These are phyloP conservation scores for Rhysida immarginata DNA, from an alignment of 1,140 invertebrate genomes.

Conservation along the genomic window DNA sequence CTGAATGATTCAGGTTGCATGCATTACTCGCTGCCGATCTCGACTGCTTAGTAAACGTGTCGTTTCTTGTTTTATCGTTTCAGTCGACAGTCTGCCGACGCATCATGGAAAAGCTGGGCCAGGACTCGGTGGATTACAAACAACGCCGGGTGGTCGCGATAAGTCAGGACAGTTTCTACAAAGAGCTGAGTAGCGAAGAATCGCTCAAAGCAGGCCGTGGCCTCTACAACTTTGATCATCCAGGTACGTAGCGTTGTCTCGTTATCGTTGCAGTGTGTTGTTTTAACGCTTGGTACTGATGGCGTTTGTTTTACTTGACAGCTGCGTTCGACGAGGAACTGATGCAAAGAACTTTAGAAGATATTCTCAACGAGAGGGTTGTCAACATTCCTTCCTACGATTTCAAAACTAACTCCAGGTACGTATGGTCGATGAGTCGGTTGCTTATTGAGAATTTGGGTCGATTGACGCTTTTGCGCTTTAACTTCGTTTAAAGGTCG, in stretches of 20 bases:
- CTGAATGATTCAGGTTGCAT: too few relatives aligned
- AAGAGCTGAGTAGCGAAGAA: conserved; percentile 63
- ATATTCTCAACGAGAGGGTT: conserved; percentile 64
- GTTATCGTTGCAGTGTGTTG: too few relatives aligned
- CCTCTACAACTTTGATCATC: conserved; percentile 96
- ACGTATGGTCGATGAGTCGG: too few relatives aligned
- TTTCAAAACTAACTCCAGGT: conserved; percentile 71
- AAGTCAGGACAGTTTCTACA: conserved; percentile 91
- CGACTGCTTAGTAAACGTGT: conserved; percentile 8
- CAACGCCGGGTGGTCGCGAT: conserved; percentile 84
- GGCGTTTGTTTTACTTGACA: conserved; percentile 21
- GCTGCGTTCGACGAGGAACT: conserved; percentile 79
- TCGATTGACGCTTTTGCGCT: too few relatives aligned
- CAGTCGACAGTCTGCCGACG: conserved; percentile 91
- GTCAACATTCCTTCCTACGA: conserved; percentile 83
- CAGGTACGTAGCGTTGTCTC: too few relatives aligned
- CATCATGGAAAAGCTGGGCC: conserved; percentile 85
- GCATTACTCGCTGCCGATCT: too few relatives aligned
- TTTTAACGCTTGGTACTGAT: conserved; percentile 3
- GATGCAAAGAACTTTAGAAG: conserved; percentile 57
- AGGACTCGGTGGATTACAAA: conserved; percentile 67
- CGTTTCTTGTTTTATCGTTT: conserved; percentile 18
- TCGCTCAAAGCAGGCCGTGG: conserved; percentile 71
- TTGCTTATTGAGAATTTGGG: too few relatives aligned
- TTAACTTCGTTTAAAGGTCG: too few relatives aligned